Evolutionary conservation across 1,140 invertebrate species (phyloP), one percentile per base, ranked within the genome.

Genomic region (Riptortus pedestris): DNA sequence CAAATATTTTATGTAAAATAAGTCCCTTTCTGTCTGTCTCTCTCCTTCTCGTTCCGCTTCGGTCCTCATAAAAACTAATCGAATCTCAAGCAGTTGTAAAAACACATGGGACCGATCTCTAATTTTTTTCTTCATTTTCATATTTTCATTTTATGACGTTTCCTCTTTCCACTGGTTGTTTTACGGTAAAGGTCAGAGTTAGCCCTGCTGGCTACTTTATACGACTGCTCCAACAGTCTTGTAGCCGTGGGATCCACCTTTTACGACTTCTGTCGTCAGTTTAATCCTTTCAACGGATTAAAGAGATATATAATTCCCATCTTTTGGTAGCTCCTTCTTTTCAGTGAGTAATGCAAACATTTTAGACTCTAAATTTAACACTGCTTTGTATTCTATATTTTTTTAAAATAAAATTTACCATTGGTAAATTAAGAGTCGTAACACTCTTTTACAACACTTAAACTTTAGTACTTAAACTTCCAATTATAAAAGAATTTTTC

Each of bases 1-100:
- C 51, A 55, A 55, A 55, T 55, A 55, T 55, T 55, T 55, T 55
- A 55, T 55, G 51, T 55, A 55, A 55, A 55, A 27, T 55, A 55
- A 55, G 51, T 55, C 24, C 18, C 5, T 38, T 38, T 38, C 31
- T 38, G 31, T 38, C 31, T 38, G 5, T 38, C 14, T 38, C 31
- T 38, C 14, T 7, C 45, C 4, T 47, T 27, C 20, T 27, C 20
- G 14, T 24, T 55, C 24, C 51, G 51, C 51, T 55, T 24, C 24
- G 26, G 51, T 12, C 24, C 1, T 24, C 18, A 55, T 24, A 55
- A 55, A 55, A 55, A 55, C 51, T 55, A 55, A 55, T 55, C 51
- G 51, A 55, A 55, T 55, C 51, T 55, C 51, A 1, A 24, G 24
- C 51, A 55, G 51, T 55, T 55, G 51, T 55, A 55, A 55, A 55